These are phyloP conservation scores for Papilio demoleus DNA, from an alignment of 2,888 invertebrate species.

Conservation along the genomic window DNA sequence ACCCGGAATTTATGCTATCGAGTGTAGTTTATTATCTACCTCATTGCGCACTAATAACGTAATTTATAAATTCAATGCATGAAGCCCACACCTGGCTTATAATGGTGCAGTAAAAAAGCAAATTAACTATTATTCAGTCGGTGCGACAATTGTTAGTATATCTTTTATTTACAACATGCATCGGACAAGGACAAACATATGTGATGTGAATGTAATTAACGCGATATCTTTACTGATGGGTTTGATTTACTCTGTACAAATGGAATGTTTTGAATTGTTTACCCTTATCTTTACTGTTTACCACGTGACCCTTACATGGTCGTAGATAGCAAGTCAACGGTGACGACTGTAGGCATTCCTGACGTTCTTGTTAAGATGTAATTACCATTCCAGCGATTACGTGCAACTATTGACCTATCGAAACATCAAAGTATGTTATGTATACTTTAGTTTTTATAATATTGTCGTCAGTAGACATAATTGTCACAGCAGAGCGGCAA, in stretches of 20 bases:
- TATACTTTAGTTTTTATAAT: background rate
- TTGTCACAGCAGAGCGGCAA: no score
- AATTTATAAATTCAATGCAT: conserved; percentile 23
- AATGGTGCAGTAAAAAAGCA: conserved; percentile 19
- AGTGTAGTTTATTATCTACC: background rate
- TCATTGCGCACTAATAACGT: conserved; percentile 8
- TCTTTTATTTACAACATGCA: conserved; percentile 35
- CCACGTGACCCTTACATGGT: conserved; percentile 17
- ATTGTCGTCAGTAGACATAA: background rate
- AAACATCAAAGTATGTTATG: background rate
- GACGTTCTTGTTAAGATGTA: conserved; percentile 5
- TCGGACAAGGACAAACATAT: conserved; percentile 33
- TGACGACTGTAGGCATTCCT: conserved; percentile 17
- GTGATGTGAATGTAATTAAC: conserved; percentile 40
- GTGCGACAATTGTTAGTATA: conserved; percentile 27
- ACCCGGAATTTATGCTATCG: background rate
- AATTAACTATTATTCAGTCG: conserved; percentile 26
- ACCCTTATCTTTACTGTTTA: conserved; percentile 20
- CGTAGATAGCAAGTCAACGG: conserved; percentile 7
- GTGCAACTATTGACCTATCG: background rate
- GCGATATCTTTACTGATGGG: conserved; percentile 29
- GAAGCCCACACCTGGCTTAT: conserved; percentile 11
- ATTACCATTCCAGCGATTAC: background rate
- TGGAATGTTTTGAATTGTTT: conserved; percentile 28
- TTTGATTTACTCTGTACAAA: conserved; percentile 22